Evolutionary conservation across 2,113 vertebrate genomes (phyloP), one percentile per base, ranked within the genome.

Genomic region (Muntiacus reevesi): DNA sequence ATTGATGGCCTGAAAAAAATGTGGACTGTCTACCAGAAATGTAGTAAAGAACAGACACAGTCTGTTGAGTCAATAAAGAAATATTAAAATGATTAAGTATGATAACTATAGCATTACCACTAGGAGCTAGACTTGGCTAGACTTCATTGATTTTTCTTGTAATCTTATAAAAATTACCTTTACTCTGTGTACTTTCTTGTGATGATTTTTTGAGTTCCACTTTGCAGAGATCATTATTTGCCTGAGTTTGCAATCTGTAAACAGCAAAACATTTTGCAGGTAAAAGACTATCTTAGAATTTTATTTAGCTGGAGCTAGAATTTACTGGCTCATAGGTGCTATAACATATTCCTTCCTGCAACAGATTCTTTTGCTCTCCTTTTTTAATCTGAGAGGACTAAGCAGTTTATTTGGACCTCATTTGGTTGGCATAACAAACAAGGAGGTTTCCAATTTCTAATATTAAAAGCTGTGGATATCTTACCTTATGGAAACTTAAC

Each of bases 41-140:
- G 17, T 25, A 85, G 16, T 64, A 47, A 59, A 64, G 25, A 89
- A 81, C 57, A 90, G 85, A 89, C 33, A 90, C 3, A 85, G 8
- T 59, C 25, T 27, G 87, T 13, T 67, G 45, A 92, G 6, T 97
- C 90, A 95, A 83, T 96, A 86, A 97, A 57, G 33, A 92, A 45
- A 90, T 82, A 81, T 47, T 96, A 87, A 95, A 67, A 92, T 90
- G 45, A 91, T 88, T 81, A 96, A 67, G 27, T 87, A 30, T 87
- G n/a, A 89, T 25, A 89, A 54, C 21, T 76, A 9, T 28, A 87
- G 21, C 45, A 57, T 86, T 83, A 78, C n/a, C 45, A 92, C 17
- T 16, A 95, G 76, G 47, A 84, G 19, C 47, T 64, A 60, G 59
- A 7, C 89, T 83, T 93, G 33, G 43, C 36, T 62, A 86, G 3